Base-by-base conservation (phyloP, 2,888 invertebrate genomes). In the Eupithecia subumbrata region DNA sequence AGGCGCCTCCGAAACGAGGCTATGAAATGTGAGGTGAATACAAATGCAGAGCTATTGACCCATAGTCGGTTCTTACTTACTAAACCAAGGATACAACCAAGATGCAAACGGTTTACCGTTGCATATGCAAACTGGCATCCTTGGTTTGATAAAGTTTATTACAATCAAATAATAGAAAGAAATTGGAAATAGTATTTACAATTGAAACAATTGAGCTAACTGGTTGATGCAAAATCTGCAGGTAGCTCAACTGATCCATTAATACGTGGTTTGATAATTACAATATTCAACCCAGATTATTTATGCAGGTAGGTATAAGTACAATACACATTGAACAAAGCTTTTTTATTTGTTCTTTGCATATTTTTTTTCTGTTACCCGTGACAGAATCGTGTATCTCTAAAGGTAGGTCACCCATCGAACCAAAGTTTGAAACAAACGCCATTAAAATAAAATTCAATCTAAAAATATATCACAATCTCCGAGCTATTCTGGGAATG, bases 1-100 rank as follows among this genome's bases (percentile, higher is more conserved):
- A 84, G 83, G 80, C 81, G 84, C 78, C 81, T 84, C 81, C 83
- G 81, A 73, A 79, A 76, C 75, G 72, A 73, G 82, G 89, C 86
- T 77, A 87, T 69, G 70, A 82, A 82, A 75, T 63, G 14, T 40
- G 84, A 84, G 83, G 75, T 74, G 82, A 80, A 74, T 75, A 73
- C 80, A 79, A 76, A 80, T 68, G 63, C 2, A 56, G n/a, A 25
- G 56, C 81, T 78, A 77, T 73, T 67, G 73, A 67, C 48, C 56
- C 45, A 30, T 43, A 52, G 52, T 70, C 12, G 52, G 11, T 56
- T 9, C n/a, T 25, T 25, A 25, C 25, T 25, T 11, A 11, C 12
- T 60, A 25, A 25, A 60, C 60, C 25, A 25, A 12, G 25, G 5
- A 25, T 60, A 12, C 60, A 25, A 11, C 25, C 60, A 14, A 60